Evolutionary conservation across 2,888 invertebrate genomes (phyloP).

Genomic region (Diploptera punctata): DNA sequence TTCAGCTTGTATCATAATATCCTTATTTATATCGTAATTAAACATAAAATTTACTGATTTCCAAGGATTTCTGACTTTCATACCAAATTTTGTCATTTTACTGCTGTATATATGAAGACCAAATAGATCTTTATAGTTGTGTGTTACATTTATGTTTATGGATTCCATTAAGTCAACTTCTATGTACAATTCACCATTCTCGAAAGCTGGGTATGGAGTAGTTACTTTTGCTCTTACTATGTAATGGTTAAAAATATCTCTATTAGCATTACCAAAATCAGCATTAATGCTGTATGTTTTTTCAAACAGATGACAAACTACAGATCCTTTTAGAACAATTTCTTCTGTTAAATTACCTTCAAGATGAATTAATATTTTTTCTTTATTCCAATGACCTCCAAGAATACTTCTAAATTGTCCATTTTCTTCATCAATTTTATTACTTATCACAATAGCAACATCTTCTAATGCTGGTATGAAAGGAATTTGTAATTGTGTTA

Average conservation of each 20-base stretch:
- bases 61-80: constrained; percentile 48
- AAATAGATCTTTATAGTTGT: constrained; percentile 31
- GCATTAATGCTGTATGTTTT: not conserved
- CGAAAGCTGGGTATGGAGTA: constrained; percentile 40
- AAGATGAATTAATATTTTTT: constrained; percentile 26
- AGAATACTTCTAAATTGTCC: constrained; percentile 44
- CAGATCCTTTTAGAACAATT: constrained; percentile 19
- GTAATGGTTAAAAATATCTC: not conserved
- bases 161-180: constrained; percentile 22
- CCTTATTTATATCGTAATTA: constrained; percentile 41
- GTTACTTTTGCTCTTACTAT: not conserved
- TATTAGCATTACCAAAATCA: not conserved
- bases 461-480: constrained; percentile 44
- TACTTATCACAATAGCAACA: constrained; percentile 44
- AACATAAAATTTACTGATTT: constrained; percentile 47
- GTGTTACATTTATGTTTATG: constrained; percentile 24
- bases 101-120: constrained; percentile 22
- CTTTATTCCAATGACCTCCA: constrained; percentile 43
- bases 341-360: constrained; percentile 24
- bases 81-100: constrained; percentile 7
- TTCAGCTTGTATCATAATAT: constrained; percentile 43
- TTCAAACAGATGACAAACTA: constrained; percentile 35
- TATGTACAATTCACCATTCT: constrained; percentile 34
- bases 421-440: constrained; percentile 40
- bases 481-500: constrained; percentile 46